Base-by-base conservation (phyloP, 2,113 vertebrate genomes). In the Zeus faber region DNA sequence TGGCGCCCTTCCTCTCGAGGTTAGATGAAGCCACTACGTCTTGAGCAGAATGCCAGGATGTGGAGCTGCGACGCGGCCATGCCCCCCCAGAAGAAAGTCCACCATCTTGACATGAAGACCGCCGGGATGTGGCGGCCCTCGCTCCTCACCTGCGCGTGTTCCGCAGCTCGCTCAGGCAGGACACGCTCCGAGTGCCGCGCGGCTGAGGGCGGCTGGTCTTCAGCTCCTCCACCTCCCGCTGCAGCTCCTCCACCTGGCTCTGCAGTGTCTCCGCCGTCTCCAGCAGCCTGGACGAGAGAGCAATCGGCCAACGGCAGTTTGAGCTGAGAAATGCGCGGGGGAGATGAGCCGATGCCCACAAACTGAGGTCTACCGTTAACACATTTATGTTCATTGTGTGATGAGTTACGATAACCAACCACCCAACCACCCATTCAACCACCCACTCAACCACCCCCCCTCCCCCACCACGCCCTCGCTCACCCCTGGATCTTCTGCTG, bases 401-500 rank as follows among this genome's bases (percentile, higher is more conserved):
- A n/a, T n/a, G n/a, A n/a, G n/a, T n/a, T n/a, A n/a, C n/a, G n/a
- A n/a, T n/a, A n/a, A 3, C 33, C 27, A 29, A 9, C 33, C 33
- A 37, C 29, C 27, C 27, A 1, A 1, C 27, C 27, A 7, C 27
- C 29, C 29, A 1, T 10, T 10, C 29, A 8, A 6, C 29, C 29
- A 8, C 29, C 29, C 29, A 8, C 29, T 10, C 29, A 8, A 6
- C 29, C 29, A 8, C 29, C 29, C 29, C 11, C 29, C 29, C 11
- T 10, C 29, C 1, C 29, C 29, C 27, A 5, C 27, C 27, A 13
- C 14, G n/a, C 2, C 13, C 54, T 18, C 22, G 1, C 70, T 65
- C 54, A 99, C 97, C 93, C 92, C 29, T 87, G 1, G 62, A 95
- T 95, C 85, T 92, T 96, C 25, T 93, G 89, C 76, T 98, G 94